Evolutionary conservation across 2,888 invertebrate genomes (phyloP).

Genomic region (Lypha dubia): DNA sequence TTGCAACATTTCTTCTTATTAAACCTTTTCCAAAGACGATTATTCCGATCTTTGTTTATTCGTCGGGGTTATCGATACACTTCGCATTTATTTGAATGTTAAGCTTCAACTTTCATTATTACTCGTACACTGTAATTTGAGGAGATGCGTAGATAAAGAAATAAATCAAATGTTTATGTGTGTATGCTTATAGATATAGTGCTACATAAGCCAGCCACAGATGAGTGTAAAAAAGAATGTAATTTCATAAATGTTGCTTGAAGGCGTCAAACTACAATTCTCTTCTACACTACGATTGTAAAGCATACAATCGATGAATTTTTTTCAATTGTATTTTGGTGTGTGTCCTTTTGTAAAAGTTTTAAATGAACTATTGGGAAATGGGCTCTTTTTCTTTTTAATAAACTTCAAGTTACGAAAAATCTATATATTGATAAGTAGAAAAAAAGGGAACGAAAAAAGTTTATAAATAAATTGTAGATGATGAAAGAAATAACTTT

Average conservation of each 20-base stretch:
- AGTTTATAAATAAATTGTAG: neutral
- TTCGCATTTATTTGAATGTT: slow-evolving; percentile 38
- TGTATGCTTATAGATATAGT: neutral
- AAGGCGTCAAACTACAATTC: neutral
- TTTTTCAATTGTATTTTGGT: neutral
- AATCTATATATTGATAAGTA: neutral
- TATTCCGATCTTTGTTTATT: slow-evolving; percentile 14
- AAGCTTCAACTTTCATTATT: slow-evolving; percentile 55
- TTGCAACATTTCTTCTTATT: neutral
- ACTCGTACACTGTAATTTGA: slow-evolving; percentile 22
- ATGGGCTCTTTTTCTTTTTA: neutral
- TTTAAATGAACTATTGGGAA: neutral
- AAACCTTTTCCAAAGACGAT: neutral
- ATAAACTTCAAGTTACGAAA: neutral
- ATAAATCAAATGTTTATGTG: neutral
- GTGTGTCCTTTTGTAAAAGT: neutral
- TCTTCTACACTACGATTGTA: neutral
- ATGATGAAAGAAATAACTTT: neutral
- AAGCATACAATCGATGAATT: neutral
- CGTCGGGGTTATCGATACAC: neutral
- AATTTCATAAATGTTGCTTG: neutral
- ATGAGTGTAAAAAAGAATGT: neutral
- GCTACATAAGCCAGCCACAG: too few species aligned
- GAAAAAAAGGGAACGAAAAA: neutral
- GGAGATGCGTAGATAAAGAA: slow-evolving; percentile 7